A percentile compares a stretch with the other conserved stretches of the same genome.
Evolutionary conservation across 2,113 vertebrate species (phyloP).

Genomic region (Psephotus haematonotus): DNA sequence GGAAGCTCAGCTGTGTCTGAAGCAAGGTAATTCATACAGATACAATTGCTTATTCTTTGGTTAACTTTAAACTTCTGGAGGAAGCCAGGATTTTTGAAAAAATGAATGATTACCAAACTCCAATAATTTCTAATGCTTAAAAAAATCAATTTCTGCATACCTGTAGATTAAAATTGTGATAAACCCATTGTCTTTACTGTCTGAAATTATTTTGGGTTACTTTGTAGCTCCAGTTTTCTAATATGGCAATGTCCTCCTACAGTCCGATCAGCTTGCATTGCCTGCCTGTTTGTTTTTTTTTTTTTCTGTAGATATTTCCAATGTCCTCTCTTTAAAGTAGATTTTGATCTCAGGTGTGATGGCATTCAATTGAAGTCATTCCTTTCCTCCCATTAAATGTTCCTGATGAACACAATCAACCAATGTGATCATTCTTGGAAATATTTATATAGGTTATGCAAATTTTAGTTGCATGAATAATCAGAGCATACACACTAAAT

Average conservation of each 20-base stretch:
- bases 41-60: not conserved
- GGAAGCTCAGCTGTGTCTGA: not conserved
- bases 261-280: not conserved
- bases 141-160: not conserved
- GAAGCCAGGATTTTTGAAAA: not conserved
- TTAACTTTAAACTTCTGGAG: not conserved
- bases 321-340: not conserved
- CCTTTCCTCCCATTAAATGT: not conserved
- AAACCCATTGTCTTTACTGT: not conserved
- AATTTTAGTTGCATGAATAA: not conserved
- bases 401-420: not conserved
- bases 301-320: not conserved
- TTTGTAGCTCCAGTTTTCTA: not conserved
- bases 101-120: conserved; percentile 16
- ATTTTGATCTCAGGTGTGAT: not conserved
- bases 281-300: not conserved
- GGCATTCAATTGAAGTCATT: not conserved
- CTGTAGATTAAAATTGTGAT: not conserved
- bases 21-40: not conserved
- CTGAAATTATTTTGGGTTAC: not conserved
- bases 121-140: not conserved
- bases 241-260: not conserved
- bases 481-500: not conserved
- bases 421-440: not conserved
- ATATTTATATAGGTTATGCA: not conserved